Evolutionary conservation across 2,888 invertebrate species (phyloP).

Genomic region (Oxycera nigricornis): DNA sequence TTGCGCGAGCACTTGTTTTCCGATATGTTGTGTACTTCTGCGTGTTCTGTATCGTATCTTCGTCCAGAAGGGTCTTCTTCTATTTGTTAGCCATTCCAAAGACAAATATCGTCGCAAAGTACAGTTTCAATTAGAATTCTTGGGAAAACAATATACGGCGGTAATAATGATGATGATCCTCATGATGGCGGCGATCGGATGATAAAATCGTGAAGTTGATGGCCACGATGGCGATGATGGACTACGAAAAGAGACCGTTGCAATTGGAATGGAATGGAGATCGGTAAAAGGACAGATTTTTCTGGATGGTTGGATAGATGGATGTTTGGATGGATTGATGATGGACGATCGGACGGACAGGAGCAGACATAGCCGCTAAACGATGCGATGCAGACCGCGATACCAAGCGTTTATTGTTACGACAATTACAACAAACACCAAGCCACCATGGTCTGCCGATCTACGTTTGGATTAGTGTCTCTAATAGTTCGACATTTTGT

Average conservation of each 20-base stretch:
- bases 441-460: not conserved
- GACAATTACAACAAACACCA: slow-evolving; percentile 17
- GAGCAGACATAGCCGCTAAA: slow-evolving; percentile 30
- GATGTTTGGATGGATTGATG: no score
- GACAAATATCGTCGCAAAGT: slow-evolving; percentile 44
- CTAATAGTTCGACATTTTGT: slow-evolving; percentile 24
- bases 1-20: slow-evolving; percentile 37
- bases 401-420: slow-evolving; percentile 22
- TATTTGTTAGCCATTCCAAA: slow-evolving; percentile 39
- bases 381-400: slow-evolving; percentile 1
- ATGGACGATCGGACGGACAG: slow-evolving; percentile 15
- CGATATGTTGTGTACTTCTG: slow-evolving; percentile 20
- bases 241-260: not conserved
- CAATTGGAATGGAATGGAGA: slow-evolving; percentile 5
- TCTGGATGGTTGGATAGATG: not conserved
- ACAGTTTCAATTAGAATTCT: slow-evolving; percentile 47
- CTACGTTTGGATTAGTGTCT: not conserved
- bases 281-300: not conserved
- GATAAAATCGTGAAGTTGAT: slow-evolving; percentile 28
- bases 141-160: slow-evolving; percentile 43
- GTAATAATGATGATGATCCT: slow-evolving; percentile 41
- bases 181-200: slow-evolving; percentile 35
- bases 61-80: not conserved
- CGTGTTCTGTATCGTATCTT: not conserved
- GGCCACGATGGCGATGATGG: slow-evolving; percentile 28